Base-by-base conservation (phyloP, 2,797 vertebrate genomes). In the Epinephelus coioides region DNA sequence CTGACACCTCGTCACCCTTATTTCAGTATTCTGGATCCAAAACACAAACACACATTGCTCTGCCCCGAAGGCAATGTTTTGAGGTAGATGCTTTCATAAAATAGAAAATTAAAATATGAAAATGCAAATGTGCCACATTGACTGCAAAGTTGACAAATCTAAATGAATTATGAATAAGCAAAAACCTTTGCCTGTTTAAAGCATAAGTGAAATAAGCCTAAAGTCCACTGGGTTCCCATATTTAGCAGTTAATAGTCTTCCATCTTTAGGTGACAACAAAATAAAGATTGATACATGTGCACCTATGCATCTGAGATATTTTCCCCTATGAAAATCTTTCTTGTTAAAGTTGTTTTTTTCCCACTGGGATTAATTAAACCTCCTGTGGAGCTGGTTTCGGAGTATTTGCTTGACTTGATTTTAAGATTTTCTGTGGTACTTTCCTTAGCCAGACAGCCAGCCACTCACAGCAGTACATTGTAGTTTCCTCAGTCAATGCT, bases 21-120 rank as follows among this genome's bases (percentile, higher is more conserved):
- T 83, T 91, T 85, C 76, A 79, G 75, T 79, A 69, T 84, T 87
- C 63, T 66, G 56, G 21, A 69, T 27, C 47, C 30, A 77, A 69
- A 87, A 78, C 73, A 66, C 56, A 82, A 69, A 76, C 23, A 54
- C 63, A 59, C 54, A 73, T 64, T 64, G n/a, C 21, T 84, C 34
- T 63, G 21, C 50, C 73, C 86, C 54, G 46, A 3, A 46, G 56
- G 73, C 61, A 10, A 44, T 79, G 38, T 71, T 80, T 79, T 55
- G 43, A 78, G 73, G 59, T 80, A 27, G 23, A 69, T 67, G 38
- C 30, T 67, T 34, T 54, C 34, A 56, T 40, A 68, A 12, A 54
- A 51, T 74, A 21, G n/a, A 0, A 73, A 55, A 78, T 78, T 55
- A 30, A 73, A 73, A 77, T 67, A 76, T 69, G 17, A 47, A 55